Conservation (phyloP, 2,113 vertebrate species). For the Dromas ardeola region DNA sequence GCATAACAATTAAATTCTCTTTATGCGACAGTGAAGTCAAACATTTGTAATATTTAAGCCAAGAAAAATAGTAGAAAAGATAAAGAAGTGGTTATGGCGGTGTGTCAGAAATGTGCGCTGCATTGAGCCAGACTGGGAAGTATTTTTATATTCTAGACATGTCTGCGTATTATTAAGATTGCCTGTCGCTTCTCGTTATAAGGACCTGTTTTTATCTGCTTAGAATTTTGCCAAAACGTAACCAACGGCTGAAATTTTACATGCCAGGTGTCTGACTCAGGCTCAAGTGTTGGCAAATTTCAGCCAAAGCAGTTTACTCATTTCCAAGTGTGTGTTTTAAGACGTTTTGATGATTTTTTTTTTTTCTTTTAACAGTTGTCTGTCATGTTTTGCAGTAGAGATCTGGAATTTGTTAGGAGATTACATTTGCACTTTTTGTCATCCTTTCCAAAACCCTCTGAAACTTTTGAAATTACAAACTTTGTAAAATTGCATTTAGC, state of each 20-base stretch:
- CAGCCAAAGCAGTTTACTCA: background rate
- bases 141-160: background rate
- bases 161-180: background rate
- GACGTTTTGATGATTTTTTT: background rate
- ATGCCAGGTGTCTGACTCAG: background rate
- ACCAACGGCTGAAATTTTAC: background rate
- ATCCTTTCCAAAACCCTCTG: background rate
- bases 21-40: background rate
- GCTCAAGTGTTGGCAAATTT: background rate
- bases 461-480: background rate
- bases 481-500: background rate
- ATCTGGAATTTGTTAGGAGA: background rate
- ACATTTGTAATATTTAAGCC: conserved; percentile 29
- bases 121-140: background rate
- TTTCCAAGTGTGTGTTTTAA: background rate
- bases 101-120: background rate
- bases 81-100: background rate
- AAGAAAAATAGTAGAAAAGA: conserved; percentile 40
- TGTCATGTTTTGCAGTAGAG: background rate
- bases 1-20: conserved; percentile 32
- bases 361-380: background rate
- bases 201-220: background rate
- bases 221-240: background rate
- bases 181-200: background rate
- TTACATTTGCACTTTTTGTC: background rate